These are phyloP conservation scores for Neosilurus hyrtlii DNA, from an alignment of 2,797 vertebrate genomes.

Conservation along the genomic window DNA sequence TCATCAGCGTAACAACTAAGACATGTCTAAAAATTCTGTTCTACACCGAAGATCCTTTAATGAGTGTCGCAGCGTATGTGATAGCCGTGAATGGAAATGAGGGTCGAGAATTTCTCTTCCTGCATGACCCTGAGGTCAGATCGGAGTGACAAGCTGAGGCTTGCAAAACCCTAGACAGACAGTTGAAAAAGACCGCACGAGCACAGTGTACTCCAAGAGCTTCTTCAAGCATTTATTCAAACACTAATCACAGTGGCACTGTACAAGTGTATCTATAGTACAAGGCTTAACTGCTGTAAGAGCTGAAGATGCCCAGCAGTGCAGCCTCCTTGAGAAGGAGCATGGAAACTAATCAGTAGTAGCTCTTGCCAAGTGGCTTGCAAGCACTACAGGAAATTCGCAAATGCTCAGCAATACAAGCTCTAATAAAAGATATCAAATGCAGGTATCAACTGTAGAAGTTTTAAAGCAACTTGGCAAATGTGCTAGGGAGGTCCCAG, in stretches of 20 bases:
- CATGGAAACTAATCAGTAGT: constrained; percentile 6
- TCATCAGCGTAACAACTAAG: neutral
- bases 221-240: constrained; percentile 13
- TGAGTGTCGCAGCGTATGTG: constrained; percentile 9
- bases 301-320: constrained; percentile 15
- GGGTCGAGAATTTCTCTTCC: constrained; percentile 54
- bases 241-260: constrained; percentile 1
- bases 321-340: constrained; percentile 1
- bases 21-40: neutral
- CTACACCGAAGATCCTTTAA: neutral
- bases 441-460: constrained; percentile 25
- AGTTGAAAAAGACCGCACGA: neutral
- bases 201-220: neutral
- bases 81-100: constrained; percentile 49
- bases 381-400: constrained; percentile 14
- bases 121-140: constrained; percentile 73
- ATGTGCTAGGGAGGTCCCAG: neutral
- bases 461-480: neutral
- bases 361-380: constrained; percentile 19
- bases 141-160: constrained; percentile 71
- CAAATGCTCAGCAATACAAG: constrained; percentile 18
- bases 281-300: constrained; percentile 17
- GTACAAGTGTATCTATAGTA: neutral
- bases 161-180: constrained; percentile 63
- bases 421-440: constrained; percentile 34